phyloP scores from a whole-genome alignment of 1,140 invertebrate species.

The Calephelis nemesis region DNA sequence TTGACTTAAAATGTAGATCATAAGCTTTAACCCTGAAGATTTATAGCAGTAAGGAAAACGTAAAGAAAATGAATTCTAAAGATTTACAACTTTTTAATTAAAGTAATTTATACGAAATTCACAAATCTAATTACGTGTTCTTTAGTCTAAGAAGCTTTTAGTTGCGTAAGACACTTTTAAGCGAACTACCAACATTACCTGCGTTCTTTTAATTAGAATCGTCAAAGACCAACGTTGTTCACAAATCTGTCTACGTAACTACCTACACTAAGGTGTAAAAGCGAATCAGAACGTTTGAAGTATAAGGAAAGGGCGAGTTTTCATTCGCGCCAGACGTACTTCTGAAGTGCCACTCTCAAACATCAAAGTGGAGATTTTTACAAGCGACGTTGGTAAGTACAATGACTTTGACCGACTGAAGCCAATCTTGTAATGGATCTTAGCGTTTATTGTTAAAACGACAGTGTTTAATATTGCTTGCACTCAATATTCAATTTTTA shows the following conservation, averaged over 20 bases:
- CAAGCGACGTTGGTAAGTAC: conserved; percentile 25
- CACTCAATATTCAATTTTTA: too few relatives aligned
- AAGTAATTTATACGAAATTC: background rate
- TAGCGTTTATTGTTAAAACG: background rate
- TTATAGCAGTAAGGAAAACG: too few relatives aligned
- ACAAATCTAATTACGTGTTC: conserved; percentile 19
- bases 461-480: background rate
- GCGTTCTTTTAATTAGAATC: conserved; percentile 40
- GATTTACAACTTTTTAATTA: background rate
- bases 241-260: conserved; percentile 40
- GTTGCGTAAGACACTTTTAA: background rate
- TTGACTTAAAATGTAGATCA: too few relatives aligned
- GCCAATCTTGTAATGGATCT: conserved; percentile 7
- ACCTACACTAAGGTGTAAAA: conserved; percentile 57
- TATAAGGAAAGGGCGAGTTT: conserved; percentile 40
- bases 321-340: conserved; percentile 47
- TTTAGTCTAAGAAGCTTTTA: conserved; percentile 3
- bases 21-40: too few relatives aligned
- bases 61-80: too few relatives aligned
- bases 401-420: conserved; percentile 34
- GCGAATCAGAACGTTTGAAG: conserved; percentile 55
- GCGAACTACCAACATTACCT: background rate
- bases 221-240: conserved; percentile 31
- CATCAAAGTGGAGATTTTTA: conserved; percentile 45
- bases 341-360: conserved; percentile 50